Evolutionary conservation across 2,113 vertebrate species (phyloP), one percentile per base, ranked within the genome.

Genomic region (Saiga tatarica): DNA sequence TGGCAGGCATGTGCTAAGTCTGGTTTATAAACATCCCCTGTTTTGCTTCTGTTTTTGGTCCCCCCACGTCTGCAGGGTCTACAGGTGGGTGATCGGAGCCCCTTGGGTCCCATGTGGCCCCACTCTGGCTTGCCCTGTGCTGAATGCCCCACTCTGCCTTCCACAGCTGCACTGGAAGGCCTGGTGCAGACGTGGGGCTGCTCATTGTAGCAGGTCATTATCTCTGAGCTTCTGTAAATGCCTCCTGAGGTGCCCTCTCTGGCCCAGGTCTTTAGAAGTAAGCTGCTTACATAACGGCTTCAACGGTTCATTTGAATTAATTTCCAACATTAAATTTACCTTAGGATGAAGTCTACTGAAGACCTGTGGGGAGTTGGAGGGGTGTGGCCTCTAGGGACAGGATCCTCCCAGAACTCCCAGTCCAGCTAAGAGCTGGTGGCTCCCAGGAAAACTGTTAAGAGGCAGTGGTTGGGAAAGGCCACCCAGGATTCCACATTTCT

Each of bases 51-150:
- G 6, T 23, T 50, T 81, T 94, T 53, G 45, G 25, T 55, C 59
- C 26, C 45, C 4, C 1, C 10, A 2, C 0, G 0, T 25, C 13
- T n/a, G 13, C 21, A 55, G 33, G 33, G 12, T 25, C 21, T 14
- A 9, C 33, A 6, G 39, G 59, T n/a, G 82, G 47, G 79, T n/a
- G 74, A 30, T 0, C 5, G 55, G 62, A 50, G 78, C 55, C 42
- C 9, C 47, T 2, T 13, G 67, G 36, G 2, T 39, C 6, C 50
- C 53, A 1, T 0, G 39, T 2, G n/a, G 42, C 52, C 59, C 47
- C 5, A 0, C 25, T 53, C 50, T 2, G 7, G 30, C 42, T 50
- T 25, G 19, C 6, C 78, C 52, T 53, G 57, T 7, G 55, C 84
- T 26, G 84, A 16, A 33, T 17, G 17, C 13, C 33, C 2, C 2